These are phyloP conservation scores for Apis florea DNA, from an alignment of 1,140 invertebrate genomes.

Conservation along the genomic window DNA sequence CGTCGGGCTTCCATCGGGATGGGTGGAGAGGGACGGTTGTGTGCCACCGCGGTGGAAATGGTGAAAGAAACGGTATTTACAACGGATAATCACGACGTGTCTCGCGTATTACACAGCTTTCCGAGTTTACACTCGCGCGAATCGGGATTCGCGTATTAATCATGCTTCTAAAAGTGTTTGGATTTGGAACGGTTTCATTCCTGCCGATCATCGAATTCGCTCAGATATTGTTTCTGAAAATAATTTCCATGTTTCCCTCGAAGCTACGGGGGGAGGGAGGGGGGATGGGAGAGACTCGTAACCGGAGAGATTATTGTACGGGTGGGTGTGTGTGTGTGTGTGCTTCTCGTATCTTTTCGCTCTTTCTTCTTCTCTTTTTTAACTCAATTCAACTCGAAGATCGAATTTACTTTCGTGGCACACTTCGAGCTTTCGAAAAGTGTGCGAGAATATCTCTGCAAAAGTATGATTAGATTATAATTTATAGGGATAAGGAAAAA, in stretches of 20 bases:
- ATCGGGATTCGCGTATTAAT: constrained; percentile 51
- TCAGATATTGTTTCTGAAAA: constrained; percentile 44
- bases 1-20: not conserved
- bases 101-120: constrained; percentile 63
- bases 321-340: not conserved
- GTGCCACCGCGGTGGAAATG: constrained; percentile 13
- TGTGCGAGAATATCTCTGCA: too few species aligned
- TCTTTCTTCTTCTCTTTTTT: not conserved
- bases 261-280: too few species aligned
- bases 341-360: not conserved
- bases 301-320: not conserved
- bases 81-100: constrained; percentile 57
- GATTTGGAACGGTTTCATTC: not conserved
- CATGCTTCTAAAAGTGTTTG: constrained; percentile 32
- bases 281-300: too few species aligned
- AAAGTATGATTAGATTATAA: too few species aligned
- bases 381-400: not conserved
- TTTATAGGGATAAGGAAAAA: too few species aligned
- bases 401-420: too few species aligned
- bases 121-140: constrained; percentile 35
- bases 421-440: too few species aligned
- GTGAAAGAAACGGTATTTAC: constrained; percentile 56
- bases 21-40: not conserved
- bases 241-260: constrained; percentile 21
- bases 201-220: constrained; percentile 3